phyloP scores from a whole-genome alignment of 2,797 vertebrate genomes.

The Tiaroga cobitis region DNA sequence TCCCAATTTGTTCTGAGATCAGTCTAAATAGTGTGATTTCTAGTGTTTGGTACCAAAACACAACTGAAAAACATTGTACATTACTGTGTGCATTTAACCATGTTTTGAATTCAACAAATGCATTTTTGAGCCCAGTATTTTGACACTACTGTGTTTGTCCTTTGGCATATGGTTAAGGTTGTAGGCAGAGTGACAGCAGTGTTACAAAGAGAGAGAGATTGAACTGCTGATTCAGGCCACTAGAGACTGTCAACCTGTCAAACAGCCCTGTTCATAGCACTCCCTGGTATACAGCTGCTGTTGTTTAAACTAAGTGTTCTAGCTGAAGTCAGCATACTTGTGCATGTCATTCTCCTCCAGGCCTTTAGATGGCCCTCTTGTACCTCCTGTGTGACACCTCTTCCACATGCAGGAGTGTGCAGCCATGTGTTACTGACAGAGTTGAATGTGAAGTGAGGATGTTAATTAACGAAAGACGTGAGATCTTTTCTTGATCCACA shows the following conservation, averaged over 20 bases:
- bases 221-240: constrained; percentile 67
- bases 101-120: not conserved
- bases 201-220: constrained; percentile 46
- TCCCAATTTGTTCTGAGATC: not conserved
- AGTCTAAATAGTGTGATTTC: not conserved
- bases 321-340: not conserved
- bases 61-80: not conserved
- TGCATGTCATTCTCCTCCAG: not conserved
- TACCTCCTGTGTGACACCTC: constrained; percentile 33
- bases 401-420: not conserved
- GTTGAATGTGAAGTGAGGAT: constrained; percentile 67
- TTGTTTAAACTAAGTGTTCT: not conserved
- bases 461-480: constrained; percentile 41
- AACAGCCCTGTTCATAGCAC: not conserved
- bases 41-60: not conserved
- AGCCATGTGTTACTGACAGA: constrained; percentile 69
- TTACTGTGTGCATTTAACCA: not conserved
- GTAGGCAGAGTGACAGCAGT: not conserved
- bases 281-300: not conserved
- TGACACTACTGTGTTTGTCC: not conserved
- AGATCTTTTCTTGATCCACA: not conserved
- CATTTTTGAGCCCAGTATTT: not conserved
- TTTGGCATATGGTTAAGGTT: not conserved
- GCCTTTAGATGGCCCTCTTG: constrained; percentile 75
- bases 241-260: constrained; percentile 73